phyloP scores from a whole-genome alignment of 2,888 invertebrate species.

The Eremobia ochroleuca region DNA sequence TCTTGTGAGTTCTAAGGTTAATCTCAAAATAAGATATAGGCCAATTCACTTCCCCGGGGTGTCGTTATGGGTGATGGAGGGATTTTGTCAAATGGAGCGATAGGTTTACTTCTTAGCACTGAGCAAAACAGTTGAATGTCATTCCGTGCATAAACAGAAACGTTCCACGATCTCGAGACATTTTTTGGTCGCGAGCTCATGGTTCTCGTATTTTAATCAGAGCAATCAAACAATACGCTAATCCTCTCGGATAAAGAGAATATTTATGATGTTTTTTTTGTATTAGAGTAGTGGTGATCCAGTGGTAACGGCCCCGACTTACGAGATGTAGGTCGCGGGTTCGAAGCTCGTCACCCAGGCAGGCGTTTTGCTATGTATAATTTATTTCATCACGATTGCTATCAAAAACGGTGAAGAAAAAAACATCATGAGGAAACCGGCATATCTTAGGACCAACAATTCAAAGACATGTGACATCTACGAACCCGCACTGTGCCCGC shows the following conservation, averaged over 20 bases:
- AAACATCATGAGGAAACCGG: no score
- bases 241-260: slow-evolving; percentile 54
- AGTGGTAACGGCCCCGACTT: no score
- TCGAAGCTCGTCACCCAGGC: no score
- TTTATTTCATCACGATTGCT: no score
- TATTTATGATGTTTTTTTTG: slow-evolving; percentile 41
- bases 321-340: no score
- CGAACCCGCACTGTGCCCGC: no score
- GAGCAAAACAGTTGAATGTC: slow-evolving; percentile 12
- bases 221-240: slow-evolving; percentile 30
- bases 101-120: slow-evolving; percentile 18
- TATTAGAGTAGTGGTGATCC: neutral
- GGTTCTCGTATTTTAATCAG: neutral
- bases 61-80: slow-evolving; percentile 39
- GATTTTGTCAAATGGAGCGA: slow-evolving; percentile 34
- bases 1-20: slow-evolving; percentile 22
- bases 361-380: no score
- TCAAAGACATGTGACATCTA: no score
- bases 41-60: slow-evolving; percentile 30
- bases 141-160: neutral
- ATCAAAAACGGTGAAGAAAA: no score
- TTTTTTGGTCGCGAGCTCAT: neutral
- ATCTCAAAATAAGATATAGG: slow-evolving; percentile 28
- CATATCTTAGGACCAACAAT: no score
- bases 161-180: neutral